Evolutionary conservation across 2,113 vertebrate species (phyloP), one percentile per base, ranked within the genome.

Genomic region (Tragelaphus imberbis): DNA sequence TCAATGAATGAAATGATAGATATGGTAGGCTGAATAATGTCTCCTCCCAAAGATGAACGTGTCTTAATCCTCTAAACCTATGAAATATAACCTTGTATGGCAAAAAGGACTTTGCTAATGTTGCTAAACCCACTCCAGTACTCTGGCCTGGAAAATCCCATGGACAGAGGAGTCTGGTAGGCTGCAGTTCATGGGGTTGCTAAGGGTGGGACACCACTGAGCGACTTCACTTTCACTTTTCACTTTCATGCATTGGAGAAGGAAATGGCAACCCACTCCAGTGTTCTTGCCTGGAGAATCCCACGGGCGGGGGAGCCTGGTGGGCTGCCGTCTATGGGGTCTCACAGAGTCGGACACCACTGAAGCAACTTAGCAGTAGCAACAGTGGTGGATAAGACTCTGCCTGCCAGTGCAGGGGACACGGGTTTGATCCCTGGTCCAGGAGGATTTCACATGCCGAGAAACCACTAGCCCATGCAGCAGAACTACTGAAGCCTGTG

Each of bases 171-270:
- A 63, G 61, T 2, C 61, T 63, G 28, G 6, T 30, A 15, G 61
- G 13, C 61, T 63, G 28, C 61, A 30, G 61, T 63, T 13, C 61
- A 15, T 63, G 28, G 61, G 28, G 2, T 63, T 13, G 2, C 61
- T 63, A 7, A 30, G 28, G 6, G 13, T 63, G 0, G 0, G 15
- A 30, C 2, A 7, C 28, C 0, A 63, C 28, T 30, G 6, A 63
- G 6, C 2, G 5, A 63, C 61, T 63, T 30, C 13, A 63, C 13
- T 63, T 63, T 63, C 27, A 30, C 59, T 61, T 28, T 61, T 61
- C 28, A 15, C 61, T 63, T 63, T 63, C 61, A 15, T 30, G 61
- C 2, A 30, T 63, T 63, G 61, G 61, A 63, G 28, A 63, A 63
- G 61, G 28, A 63, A 1, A 63, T 63, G 61, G 28, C 61, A 63